Evolutionary conservation across 2,113 vertebrate species (phyloP), one percentile per base, ranked within the genome.

Genomic region (Ophthalmotilapia sp.): DNA sequence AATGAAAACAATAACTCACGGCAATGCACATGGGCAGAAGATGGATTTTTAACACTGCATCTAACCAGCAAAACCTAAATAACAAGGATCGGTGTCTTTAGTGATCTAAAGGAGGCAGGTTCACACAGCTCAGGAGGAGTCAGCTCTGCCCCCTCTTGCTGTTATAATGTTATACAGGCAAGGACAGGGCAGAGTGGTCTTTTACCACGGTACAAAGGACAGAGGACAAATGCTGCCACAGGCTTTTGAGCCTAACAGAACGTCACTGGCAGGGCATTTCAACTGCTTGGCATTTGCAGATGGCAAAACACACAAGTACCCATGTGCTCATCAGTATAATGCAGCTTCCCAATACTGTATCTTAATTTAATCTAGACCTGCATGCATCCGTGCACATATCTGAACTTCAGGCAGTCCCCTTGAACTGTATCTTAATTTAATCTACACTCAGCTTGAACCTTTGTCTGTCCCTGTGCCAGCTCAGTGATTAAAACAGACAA

Each of bases 311-410:
- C 23, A 88, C 31, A 23, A 51, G 13, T 5, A 11, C 79, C 21
- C 81, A 68, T 73, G 49, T 33, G 26, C 88, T 86, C 84, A 68
- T 81, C 42, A n/a, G 81, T 84, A 89, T 89, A 91, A 90, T 90
- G 87, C 90, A 86, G 83, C 88, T 86, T 55, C 81, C 56, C 56
- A 7, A 6, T 40, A 7, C 86, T 87, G 56, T 91, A 94, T 95
- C 94, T 94, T 94, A 93, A 95, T 96, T 93, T 93, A 90, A 95
- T 95, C 95, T 94, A 92, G 90, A 93, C 90, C 87, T 92, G 90
- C 86, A 91, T 86, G 90, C 88, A 93, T 87, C 85, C 26, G 26
- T 86, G 79, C 86, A 90, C 86, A 80, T 90, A 86, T 90, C 77
- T 79, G 91, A 89, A 91, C 91, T 86, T 79, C 49, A 91, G 87